Percentiles rank a stretch among this genome's conserved stretches.
Conservation (phyloP, 2,797 vertebrate species). For the Phyllotis vaccarum region DNA sequence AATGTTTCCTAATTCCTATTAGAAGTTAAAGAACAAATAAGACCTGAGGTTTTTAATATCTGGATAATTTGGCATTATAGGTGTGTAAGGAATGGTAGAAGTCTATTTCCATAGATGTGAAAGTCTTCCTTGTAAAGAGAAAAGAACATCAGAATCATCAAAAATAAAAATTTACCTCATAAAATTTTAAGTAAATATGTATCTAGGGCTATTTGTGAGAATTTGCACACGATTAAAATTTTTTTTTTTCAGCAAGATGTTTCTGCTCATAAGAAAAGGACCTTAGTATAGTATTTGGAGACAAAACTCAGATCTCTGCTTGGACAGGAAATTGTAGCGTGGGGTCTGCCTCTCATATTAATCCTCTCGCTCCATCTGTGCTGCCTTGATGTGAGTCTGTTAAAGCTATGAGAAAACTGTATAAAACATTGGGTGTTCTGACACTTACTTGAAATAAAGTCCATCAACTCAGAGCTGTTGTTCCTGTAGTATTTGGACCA, state of each 20-base stretch:
- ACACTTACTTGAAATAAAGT: not conserved
- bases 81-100: not conserved
- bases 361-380: not conserved
- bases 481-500: not conserved
- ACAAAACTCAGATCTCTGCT: not conserved
- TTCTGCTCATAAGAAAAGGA: not conserved
- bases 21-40: conserved; percentile 8
- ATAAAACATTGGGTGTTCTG: not conserved
- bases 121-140: not conserved
- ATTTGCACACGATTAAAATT: not conserved
- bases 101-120: not conserved
- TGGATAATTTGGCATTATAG: not conserved
- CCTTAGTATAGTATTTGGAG: not conserved
- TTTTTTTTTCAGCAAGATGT: not conserved
- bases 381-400: not conserved
- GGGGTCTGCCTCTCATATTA: not conserved
- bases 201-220: not conserved
- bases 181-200: not conserved
- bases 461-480: not conserved
- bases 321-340: not conserved
- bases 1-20: not conserved
- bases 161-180: not conserved
- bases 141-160: not conserved
- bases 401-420: not conserved
- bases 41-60: not conserved